phyloP scores from a whole-genome alignment of 1,140 invertebrate genomes.

The Colletes latitarsis region DNA sequence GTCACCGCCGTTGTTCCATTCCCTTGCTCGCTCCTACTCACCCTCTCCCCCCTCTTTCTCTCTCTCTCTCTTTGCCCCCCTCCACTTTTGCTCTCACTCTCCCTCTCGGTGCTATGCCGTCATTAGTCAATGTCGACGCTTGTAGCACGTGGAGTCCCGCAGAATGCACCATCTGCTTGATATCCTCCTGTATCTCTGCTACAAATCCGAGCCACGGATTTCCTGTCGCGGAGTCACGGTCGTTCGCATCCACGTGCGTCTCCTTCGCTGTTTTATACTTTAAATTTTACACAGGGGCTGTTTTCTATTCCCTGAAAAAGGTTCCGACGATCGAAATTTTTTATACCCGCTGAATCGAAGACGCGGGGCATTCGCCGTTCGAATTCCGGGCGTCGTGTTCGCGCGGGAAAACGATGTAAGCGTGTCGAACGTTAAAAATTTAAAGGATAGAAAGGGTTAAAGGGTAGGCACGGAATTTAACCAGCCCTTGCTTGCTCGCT shows the following conservation, averaged over 20 bases:
- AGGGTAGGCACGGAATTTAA: slow-evolving; percentile 77
- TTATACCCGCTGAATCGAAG: background rate
- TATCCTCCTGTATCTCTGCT: slow-evolving; percentile 73
- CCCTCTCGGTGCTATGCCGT: slow-evolving; percentile 72
- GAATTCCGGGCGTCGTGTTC: too few species aligned
- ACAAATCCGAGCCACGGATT: slow-evolving; percentile 63
- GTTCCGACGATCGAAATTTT: background rate
- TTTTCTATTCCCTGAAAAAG: background rate
- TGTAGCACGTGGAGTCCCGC: slow-evolving; percentile 74
- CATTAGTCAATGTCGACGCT: slow-evolving; percentile 82
- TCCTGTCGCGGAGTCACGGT: slow-evolving; percentile 49
- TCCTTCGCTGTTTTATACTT: background rate
- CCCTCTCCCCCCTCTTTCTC: slow-evolving; percentile 24
- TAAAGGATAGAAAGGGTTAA: slow-evolving; percentile 67
- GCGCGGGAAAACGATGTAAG: background rate
- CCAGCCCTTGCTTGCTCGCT: slow-evolving; percentile 73
- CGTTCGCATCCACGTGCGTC: slow-evolving; percentile 4
- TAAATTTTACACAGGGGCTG: background rate
- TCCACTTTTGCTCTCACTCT: slow-evolving; percentile 7
- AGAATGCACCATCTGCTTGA: slow-evolving; percentile 78
- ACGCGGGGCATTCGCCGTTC: too few species aligned
- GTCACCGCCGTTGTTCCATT: background rate
- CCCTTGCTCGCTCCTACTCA: background rate
- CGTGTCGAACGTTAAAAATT: slow-evolving; percentile 28
- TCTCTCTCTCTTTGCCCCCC: slow-evolving; percentile 18